phyloP scores from a whole-genome alignment of 2,888 invertebrate species.

The Cistogaster globosa region DNA sequence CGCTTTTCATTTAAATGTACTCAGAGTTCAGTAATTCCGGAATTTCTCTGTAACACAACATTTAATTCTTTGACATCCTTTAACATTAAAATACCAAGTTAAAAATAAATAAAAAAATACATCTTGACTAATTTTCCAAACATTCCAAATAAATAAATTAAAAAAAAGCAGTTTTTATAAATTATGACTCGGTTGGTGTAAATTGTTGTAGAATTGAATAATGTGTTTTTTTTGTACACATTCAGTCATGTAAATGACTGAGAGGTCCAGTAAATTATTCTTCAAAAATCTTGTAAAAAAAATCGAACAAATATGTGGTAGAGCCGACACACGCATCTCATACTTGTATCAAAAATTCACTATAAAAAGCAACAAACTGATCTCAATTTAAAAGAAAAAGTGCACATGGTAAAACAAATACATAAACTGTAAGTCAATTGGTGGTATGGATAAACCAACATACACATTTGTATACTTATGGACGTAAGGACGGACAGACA shows the following conservation, averaged over 20 bases:
- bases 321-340: slow-evolving; percentile 48
- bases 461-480: not conserved
- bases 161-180: slow-evolving; percentile 60
- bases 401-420: slow-evolving; percentile 36
- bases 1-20: no score
- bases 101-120: not conserved
- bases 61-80: not conserved
- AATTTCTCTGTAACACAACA: no score
- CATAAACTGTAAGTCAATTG: slow-evolving; percentile 10
- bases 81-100: not conserved
- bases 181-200: slow-evolving; percentile 52
- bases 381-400: slow-evolving; percentile 56
- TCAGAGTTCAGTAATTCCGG: no score
- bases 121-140: slow-evolving; percentile 24
- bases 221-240: slow-evolving; percentile 63
- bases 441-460: slow-evolving; percentile 17
- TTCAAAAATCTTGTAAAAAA: slow-evolving; percentile 28
- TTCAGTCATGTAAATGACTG: slow-evolving; percentile 67
- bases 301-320: slow-evolving; percentile 37
- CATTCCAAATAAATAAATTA: slow-evolving; percentile 35
- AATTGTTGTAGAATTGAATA: slow-evolving; percentile 65
- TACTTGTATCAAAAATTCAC: slow-evolving; percentile 18
- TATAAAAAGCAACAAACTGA: slow-evolving; percentile 39
- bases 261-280: slow-evolving; percentile 66
- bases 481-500: slow-evolving; percentile 52